Evolutionary conservation across 2,113 vertebrate species (phyloP), one percentile per base, ranked within the genome.

Genomic region (Chlorodrepanis virens): DNA sequence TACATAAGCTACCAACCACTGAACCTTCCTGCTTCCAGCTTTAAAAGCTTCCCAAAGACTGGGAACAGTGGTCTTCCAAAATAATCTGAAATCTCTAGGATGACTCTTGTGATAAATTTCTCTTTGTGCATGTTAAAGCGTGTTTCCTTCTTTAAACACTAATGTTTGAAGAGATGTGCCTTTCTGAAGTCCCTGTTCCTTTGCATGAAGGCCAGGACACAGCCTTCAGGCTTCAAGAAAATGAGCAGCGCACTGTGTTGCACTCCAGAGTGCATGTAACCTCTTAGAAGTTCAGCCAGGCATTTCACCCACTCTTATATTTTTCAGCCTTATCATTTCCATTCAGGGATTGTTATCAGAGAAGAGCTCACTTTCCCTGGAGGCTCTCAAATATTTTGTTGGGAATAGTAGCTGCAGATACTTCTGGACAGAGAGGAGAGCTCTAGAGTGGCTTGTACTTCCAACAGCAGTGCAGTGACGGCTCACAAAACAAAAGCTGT

Each of bases 211-310:
- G 24, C 23, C 59, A 49, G 82, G 45, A 74, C 28, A 1, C 0
- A 2, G 24, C 50, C 67, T 67, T 50, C 57, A 39, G 16, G 17
- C 33, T 57, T 65, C 17, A 23, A 23, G 21, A 40, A 52, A 33
- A 52, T 27, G 11, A 37, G 18, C 42, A 42, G 31, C 35, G 9
- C 12, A 0, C 0, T 23, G 7, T 6, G 0, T 20, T 44, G 35
- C 50, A 11, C 60, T 54, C 44, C 44, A 9, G 9, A 29, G 25
- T 24, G 23, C 7, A 11, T 15, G 9, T 23, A 31, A 33, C 35
- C 23, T 42, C 42, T 64, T 76, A 45, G 44, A 72, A 56, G n/a
- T 72, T 83, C 86, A 68, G 49, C 13, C 44, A 64, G 28, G 35
- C 11, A 54, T 85, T 92, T 74, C 15, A n/a, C 21, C 24, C 15